These are phyloP conservation scores for Cettia cetti DNA, from an alignment of 2,113 vertebrate species.

Conservation along the genomic window DNA sequence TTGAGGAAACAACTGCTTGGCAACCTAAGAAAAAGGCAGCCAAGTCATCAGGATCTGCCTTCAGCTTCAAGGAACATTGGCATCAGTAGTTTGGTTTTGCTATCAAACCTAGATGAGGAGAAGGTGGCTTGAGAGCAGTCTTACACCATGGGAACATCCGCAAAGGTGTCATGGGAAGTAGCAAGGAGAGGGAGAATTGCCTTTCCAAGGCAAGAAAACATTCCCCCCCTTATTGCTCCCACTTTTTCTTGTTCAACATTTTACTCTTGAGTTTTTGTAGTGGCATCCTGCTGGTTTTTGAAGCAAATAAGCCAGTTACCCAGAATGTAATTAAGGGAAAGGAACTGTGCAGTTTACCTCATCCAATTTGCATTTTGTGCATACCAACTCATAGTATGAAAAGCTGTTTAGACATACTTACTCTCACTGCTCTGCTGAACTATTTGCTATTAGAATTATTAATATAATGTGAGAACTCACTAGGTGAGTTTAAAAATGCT, in stretches of 20 bases:
- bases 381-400: background rate
- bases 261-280: background rate
- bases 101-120: background rate
- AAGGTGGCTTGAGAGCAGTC: background rate
- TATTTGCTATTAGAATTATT: background rate
- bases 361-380: slow-evolving; percentile 8
- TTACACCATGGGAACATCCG: background rate
- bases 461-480: background rate
- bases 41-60: background rate
- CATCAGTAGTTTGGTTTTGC: background rate
- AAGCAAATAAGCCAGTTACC: background rate
- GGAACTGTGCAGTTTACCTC: background rate
- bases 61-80: background rate
- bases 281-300: background rate
- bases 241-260: background rate
- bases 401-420: background rate
- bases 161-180: background rate
- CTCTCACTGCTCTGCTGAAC: background rate
- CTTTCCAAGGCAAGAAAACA: background rate
- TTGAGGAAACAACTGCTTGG: background rate
- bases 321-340: slow-evolving; percentile 3
- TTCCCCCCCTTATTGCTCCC: background rate
- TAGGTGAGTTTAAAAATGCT: background rate
- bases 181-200: background rate
- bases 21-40: background rate